Conservation (phyloP, 2,797 vertebrate genomes). For the Xenentodon cancila region DNA sequence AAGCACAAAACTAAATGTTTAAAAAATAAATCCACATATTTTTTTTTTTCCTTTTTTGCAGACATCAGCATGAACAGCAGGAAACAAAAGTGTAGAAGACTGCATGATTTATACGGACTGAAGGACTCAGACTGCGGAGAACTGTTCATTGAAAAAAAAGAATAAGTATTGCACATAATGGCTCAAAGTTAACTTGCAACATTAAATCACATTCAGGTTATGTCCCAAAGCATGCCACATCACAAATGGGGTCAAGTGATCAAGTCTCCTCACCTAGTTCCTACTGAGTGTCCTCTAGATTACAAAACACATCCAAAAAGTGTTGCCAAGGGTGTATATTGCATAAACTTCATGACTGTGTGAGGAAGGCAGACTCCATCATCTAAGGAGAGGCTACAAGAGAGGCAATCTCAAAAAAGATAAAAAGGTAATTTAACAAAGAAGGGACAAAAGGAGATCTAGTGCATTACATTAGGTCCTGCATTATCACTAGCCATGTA, state of each 20-base stretch:
- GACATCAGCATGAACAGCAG: slow-evolving; percentile 97
- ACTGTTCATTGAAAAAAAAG: slow-evolving; percentile 89
- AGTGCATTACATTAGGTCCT: slow-evolving; percentile 83
- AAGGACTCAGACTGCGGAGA: slow-evolving; percentile 97
- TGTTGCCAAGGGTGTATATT: slow-evolving; percentile 87
- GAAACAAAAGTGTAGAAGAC: slow-evolving; percentile 91
- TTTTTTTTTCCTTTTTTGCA: slow-evolving; percentile 91
- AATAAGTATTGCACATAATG: slow-evolving; percentile 99
- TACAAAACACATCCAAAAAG: slow-evolving; percentile 83
- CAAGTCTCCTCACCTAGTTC: slow-evolving; percentile 94
- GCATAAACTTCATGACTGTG: slow-evolving; percentile 96
- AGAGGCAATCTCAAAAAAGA: slow-evolving; percentile 76
- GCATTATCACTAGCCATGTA: slow-evolving; percentile 81
- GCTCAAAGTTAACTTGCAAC: slow-evolving; percentile 99
- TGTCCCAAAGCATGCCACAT: slow-evolving; percentile 93
- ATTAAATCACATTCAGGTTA: slow-evolving; percentile 99
- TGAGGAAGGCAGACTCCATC: slow-evolving; percentile 92
- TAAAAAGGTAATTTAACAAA: slow-evolving; percentile 53
- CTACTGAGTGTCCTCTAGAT: slow-evolving; percentile 93
- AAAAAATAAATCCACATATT: slow-evolving; percentile 99
- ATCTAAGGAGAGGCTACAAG: slow-evolving; percentile 79
- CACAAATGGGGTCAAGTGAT: slow-evolving; percentile 94
- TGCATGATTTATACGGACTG: slow-evolving; percentile 93
- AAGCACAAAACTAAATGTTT: slow-evolving; percentile 97
- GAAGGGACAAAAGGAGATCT: slow-evolving; percentile 69